Percentiles rank a stretch among this genome's conserved stretches.
Conservation (phyloP, 2,888 invertebrate genomes). For the Hedychridium roseum region DNA sequence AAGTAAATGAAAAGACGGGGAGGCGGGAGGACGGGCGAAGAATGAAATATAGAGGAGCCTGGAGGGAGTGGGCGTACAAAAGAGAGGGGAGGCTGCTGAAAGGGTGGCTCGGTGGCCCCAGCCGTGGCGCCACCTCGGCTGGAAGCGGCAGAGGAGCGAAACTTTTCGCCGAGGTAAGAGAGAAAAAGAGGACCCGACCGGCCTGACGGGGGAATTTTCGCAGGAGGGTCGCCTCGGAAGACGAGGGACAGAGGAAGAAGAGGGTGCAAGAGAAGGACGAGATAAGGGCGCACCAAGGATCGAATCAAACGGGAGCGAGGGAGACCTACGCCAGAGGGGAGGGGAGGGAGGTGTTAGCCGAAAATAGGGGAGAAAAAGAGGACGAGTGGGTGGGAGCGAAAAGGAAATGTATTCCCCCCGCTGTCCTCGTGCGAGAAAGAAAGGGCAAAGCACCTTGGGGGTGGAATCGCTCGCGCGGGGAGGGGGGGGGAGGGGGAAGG, state of each 20-base stretch:
- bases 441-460: constrained; percentile 44
- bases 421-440: constrained; percentile 33
- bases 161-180: constrained; percentile 26
- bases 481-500: constrained; percentile 32
- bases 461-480: constrained; percentile 34
- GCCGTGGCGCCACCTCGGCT: constrained; percentile 57
- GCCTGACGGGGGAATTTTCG: too few species aligned
- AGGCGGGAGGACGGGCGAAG: constrained; percentile 22
- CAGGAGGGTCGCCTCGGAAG: too few species aligned
- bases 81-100: constrained; percentile 24
- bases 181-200: too few species aligned
- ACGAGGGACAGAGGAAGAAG: not conserved
- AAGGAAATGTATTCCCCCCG: constrained; percentile 1
- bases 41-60: too few species aligned
- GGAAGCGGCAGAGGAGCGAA: constrained; percentile 45
- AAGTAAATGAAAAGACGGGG: constrained; percentile 1
- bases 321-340: not conserved
- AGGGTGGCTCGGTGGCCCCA: constrained; percentile 43
- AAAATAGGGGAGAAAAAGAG: constrained; percentile 4
- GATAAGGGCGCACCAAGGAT: constrained; percentile 15
- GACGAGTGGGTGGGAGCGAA: constrained; percentile 2
- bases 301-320: constrained; percentile 1
- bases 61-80: not conserved
- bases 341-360: not conserved
- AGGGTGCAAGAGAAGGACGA: not conserved